Conservation (phyloP, 2,888 invertebrate genomes). For the Chloroclysta siterata region DNA sequence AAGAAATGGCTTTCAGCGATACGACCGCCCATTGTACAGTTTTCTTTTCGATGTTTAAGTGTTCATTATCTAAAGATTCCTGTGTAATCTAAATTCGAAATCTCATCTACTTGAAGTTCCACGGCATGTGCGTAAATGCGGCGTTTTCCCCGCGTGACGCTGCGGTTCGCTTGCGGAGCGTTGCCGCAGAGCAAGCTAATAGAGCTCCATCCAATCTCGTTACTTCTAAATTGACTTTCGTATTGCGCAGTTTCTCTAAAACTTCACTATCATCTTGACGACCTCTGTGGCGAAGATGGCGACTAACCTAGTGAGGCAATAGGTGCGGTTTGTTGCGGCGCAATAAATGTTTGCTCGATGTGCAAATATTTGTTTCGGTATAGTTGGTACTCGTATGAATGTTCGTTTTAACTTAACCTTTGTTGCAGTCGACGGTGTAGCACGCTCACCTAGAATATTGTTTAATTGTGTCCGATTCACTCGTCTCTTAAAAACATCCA, state of each 20-base stretch:
- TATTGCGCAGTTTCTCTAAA: constrained; percentile 61
- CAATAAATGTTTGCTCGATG: not conserved
- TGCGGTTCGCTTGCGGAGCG: constrained; percentile 63
- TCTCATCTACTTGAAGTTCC: not conserved
- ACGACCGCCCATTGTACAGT: too few relatives aligned
- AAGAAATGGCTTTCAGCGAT: too few relatives aligned
- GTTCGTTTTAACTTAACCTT: not conserved
- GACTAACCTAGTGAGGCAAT: not conserved
- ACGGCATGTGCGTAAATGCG: constrained; percentile 33
- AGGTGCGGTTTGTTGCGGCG: not conserved
- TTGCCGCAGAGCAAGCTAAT: constrained; percentile 60
- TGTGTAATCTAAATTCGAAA: not conserved
- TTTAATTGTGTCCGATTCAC: too few relatives aligned
- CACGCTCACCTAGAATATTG: too few relatives aligned
- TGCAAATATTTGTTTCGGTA: not conserved
- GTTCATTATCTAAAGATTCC: not conserved
- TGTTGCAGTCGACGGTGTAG: not conserved
- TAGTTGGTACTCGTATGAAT: not conserved
- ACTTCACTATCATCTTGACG: constrained; percentile 27
- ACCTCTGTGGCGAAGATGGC: not conserved
- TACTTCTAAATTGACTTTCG: constrained; percentile 75
- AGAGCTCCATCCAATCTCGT: constrained; percentile 76
- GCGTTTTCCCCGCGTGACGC: constrained; percentile 53
- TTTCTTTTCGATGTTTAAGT: too few relatives aligned
- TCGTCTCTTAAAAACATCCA: too few relatives aligned